Conservation (phyloP, 2,113 vertebrate species). For the Burhinus oedicnemus region DNA sequence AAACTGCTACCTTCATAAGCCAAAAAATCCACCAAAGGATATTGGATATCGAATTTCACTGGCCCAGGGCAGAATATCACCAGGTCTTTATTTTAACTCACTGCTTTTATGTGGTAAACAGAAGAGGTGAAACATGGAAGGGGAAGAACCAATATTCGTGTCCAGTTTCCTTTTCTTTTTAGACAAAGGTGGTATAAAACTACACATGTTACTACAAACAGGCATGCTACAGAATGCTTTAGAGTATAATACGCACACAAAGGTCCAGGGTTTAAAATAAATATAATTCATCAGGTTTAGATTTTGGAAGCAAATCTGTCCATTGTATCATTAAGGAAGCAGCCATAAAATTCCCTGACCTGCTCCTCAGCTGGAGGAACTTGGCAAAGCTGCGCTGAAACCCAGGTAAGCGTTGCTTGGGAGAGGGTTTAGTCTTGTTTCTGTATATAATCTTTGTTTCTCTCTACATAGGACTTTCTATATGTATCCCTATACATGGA, state of each 20-base stretch:
- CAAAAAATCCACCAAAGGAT: neutral
- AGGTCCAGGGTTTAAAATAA: neutral
- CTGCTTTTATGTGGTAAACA: neutral
- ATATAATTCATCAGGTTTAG: neutral
- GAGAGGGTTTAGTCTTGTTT: neutral
- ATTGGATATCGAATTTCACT: neutral
- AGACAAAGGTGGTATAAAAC: neutral
- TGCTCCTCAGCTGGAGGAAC: neutral
- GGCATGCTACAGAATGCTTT: neutral
- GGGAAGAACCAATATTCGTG: neutral
- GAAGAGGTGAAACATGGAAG: neutral
- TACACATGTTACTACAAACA: fast-evolving
- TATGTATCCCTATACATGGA: neutral
- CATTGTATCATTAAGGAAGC: neutral
- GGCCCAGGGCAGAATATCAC: neutral
- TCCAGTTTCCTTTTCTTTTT: neutral
- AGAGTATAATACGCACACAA: neutral
- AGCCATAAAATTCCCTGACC: neutral
- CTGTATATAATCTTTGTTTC: neutral
- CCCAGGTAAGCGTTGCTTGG: neutral
- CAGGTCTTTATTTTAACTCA: neutral
- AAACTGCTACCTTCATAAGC: neutral
- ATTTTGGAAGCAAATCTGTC: neutral
- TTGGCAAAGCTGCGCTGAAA: neutral
- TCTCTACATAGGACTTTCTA: neutral